Evolutionary conservation across 2,888 invertebrate species (phyloP), one percentile per base, ranked within the genome.

Genomic region (Xestia rhomboidea): DNA sequence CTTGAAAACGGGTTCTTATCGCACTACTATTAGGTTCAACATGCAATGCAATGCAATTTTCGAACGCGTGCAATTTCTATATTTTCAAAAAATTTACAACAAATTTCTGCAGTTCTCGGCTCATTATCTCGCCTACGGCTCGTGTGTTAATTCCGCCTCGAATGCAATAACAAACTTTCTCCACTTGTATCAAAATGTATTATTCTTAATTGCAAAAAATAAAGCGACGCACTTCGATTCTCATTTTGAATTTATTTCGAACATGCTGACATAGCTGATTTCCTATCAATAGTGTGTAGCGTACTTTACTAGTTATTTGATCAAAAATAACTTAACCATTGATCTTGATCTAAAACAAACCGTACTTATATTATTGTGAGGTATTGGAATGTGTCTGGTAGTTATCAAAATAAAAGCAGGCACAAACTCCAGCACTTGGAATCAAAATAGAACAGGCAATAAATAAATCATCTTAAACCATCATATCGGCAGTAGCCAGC

Each of bases 331-430:
- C n/a, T 15, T 24, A 51, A 51, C 18, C 34, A 44, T 18, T 51
- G 30, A 77, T 18, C 21, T 34, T 2, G n/a, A 49, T 69, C 49
- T 44, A 51, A 77, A 77, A 77, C 15, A 68, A 68, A 49, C 46
- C 11, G 30, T 66, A 66, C 18, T 11, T 34, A 44, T 24, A n/a
- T n/a, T n/a, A n/a, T n/a, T n/a, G 41, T 54, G 30, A 74, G 41
- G 30, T 34, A 24, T 75, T 49, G 44, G 24, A 76, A 76, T 76
- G 76, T 46, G 27, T 76, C 76, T 76, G 75, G 41, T 76, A 63
- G 30, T 44, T 63, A 76, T 76, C 76, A 64, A 54, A 75, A 41
- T 73, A 44, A 44, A 75, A 38, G 30, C 60, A 49, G 27, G 24
- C 24, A 49, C 38, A 30, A 30, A 62, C 38, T 41, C 60, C 27